phyloP scores from a whole-genome alignment of 2,888 invertebrate species.

The Lampropteryx suffumata region DNA sequence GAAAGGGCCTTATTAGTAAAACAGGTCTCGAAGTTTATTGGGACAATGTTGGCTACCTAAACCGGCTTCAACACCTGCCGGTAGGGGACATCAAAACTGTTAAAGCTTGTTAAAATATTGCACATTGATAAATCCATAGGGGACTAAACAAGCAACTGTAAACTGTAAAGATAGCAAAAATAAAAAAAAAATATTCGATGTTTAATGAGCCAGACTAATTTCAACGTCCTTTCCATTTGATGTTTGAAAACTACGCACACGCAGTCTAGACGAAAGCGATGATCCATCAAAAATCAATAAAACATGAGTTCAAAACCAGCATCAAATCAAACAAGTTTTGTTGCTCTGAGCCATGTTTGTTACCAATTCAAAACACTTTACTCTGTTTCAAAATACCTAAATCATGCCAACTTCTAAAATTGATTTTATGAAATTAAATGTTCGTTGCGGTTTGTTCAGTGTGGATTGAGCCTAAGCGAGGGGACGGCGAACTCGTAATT shows the following conservation, averaged over 20 bases:
- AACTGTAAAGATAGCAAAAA: neutral
- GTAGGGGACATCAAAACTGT: conserved; percentile 48
- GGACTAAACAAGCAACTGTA: conserved; percentile 3
- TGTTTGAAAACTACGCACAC: conserved; percentile 3
- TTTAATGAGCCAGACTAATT: neutral
- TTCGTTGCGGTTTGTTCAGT: conserved; percentile 19
- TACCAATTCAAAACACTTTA: neutral
- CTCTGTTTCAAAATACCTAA: too few relatives aligned
- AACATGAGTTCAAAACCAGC: conserved; percentile 16
- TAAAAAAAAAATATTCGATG: neutral
- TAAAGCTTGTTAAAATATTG: conserved; percentile 42
- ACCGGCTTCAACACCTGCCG: conserved; percentile 64
- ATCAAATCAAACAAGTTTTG: conserved; percentile 7
- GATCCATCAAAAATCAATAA: conserved; percentile 18
- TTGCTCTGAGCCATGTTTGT: neutral
- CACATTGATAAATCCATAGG: conserved; percentile 28
- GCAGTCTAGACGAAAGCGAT: conserved; percentile 19
- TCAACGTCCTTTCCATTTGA: neutral
- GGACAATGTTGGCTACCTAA: conserved; percentile 49
- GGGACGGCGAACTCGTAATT: conserved; percentile 54
- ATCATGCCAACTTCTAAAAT: too few relatives aligned
- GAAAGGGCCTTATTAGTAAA: conserved; percentile 46
- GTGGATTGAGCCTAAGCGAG: conserved; percentile 25
- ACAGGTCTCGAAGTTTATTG: conserved; percentile 57
- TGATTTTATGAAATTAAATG: conserved; percentile 4